Conservation (phyloP, 2,888 invertebrate genomes). For the Lasius platythorax region DNA sequence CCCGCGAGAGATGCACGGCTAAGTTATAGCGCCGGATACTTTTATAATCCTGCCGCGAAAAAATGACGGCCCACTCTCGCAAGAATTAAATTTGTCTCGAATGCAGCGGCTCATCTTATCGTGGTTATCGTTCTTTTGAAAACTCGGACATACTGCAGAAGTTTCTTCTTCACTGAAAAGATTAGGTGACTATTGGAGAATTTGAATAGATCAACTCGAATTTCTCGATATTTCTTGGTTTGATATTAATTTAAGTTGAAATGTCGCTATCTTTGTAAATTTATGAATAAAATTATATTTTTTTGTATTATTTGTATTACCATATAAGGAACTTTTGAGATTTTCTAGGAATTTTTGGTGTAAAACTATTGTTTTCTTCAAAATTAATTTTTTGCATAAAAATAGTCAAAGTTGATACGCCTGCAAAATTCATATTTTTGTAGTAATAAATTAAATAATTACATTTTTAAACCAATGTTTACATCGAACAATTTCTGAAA, state of each 20-base stretch:
- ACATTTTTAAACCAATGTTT: not conserved
- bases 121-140: not conserved
- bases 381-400: not conserved
- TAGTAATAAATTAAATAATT: not conserved
- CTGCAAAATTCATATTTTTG: not conserved
- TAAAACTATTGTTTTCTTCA: not conserved
- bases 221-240: not conserved
- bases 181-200: not conserved
- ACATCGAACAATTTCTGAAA: not conserved
- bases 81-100: not conserved
- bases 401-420: not conserved
- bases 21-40: constrained; percentile 54
- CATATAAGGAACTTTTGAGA: not conserved
- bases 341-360: not conserved
- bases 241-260: not conserved
- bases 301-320: not conserved
- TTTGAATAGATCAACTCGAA: not conserved
- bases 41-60: constrained; percentile 47
- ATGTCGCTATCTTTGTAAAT: not conserved
- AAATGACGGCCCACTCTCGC: not conserved
- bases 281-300: not conserved
- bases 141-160: not conserved
- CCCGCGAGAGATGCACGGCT: constrained; percentile 33
- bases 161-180: not conserved
- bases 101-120: not conserved